phyloP scores from a whole-genome alignment of 1,140 invertebrate species.

The Diorhabda carinulata region DNA sequence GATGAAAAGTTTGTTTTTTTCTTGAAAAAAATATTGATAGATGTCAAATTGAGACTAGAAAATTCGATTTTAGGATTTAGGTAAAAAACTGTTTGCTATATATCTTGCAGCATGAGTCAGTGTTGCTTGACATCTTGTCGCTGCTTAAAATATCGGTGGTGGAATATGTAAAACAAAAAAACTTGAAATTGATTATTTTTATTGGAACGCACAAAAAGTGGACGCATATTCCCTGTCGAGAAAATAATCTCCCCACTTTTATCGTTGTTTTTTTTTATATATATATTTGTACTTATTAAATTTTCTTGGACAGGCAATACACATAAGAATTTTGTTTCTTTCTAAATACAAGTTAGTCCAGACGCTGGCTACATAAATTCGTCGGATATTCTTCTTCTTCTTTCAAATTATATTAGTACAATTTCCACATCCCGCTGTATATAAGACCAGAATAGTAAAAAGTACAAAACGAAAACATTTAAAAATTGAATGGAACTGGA shows the following conservation, averaged over 20 bases:
- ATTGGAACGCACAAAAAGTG: neutral
- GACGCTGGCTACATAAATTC: neutral
- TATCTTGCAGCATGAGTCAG: too few species aligned
- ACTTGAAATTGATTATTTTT: neutral
- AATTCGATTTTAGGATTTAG: neutral
- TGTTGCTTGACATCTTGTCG: too few species aligned
- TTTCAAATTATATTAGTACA: too few species aligned
- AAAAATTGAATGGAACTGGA: neutral
- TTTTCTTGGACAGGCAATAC: conserved; percentile 22
- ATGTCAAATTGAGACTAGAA: neutral
- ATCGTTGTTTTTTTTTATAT: neutral
- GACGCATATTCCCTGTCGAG: neutral
- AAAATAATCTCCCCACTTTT: conserved; percentile 5
- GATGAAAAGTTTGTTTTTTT: neutral
- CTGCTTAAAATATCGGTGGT: neutral
- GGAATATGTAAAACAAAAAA: neutral
- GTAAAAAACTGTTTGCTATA: too few species aligned
- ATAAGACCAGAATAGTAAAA: neutral
- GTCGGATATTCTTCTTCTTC: too few species aligned
- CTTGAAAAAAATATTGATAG: neutral
- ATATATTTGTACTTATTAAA: conserved; percentile 26
- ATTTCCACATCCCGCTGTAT: neutral
- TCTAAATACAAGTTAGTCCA: neutral
- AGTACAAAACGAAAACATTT: neutral
- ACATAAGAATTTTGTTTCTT: neutral